Conservation (phyloP, 1,140 invertebrate genomes). For the Bombus haemorrhoidalis region DNA sequence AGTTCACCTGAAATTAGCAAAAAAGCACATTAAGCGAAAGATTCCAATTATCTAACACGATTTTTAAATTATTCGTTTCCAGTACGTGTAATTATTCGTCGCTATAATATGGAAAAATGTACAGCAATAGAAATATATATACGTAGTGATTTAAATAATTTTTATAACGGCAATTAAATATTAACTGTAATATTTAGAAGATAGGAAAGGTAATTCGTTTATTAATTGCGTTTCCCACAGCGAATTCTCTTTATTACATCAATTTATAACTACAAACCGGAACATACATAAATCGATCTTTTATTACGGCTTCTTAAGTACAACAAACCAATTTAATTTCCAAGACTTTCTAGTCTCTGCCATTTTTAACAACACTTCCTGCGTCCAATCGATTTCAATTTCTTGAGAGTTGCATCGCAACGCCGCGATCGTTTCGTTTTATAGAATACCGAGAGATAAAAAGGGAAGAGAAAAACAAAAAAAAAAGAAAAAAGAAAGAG, state of each 20-base stretch:
- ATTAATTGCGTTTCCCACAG: no score
- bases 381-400: slow-evolving; percentile 1
- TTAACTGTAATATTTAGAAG: no score
- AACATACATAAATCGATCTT: background rate
- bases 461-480: background rate
- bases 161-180: no score
- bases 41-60: no score
- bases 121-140: no score
- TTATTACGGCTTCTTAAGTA: background rate
- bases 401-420: background rate
- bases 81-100: no score
- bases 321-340: slow-evolving; percentile 2
- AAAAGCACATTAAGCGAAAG: background rate
- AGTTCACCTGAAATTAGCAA: slow-evolving; percentile 88
- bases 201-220: no score
- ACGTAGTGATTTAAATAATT: no score
- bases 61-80: background rate
- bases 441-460: background rate
- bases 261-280: background rate
- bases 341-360: no score
- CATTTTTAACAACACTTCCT: background rate
- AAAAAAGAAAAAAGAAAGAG: background rate
- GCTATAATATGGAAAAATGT: no score
- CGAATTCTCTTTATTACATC: background rate
- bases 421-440: background rate